Percentiles rank a stretch among this genome's conserved stretches.
Conservation (phyloP, 1,140 invertebrate species). For the Musca domestica region DNA sequence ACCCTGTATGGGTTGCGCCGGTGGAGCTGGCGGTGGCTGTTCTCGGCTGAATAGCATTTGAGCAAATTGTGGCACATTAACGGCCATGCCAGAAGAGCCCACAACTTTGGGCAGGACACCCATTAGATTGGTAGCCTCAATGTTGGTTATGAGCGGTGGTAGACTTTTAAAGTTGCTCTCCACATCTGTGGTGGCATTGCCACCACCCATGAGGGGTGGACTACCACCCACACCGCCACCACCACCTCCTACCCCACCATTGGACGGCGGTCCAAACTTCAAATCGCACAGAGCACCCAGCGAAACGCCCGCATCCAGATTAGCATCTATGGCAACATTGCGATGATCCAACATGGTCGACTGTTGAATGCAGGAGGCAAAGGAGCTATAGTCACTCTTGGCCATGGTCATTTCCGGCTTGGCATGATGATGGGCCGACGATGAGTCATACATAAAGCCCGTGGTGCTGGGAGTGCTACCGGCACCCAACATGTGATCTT, state of each 20-base stretch:
- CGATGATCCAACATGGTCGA: conserved; percentile 26
- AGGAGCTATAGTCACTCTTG: conserved; percentile 26
- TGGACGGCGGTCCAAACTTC: conserved; percentile 30
- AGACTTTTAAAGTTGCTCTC: conserved; percentile 23
- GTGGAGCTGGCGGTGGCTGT: not conserved
- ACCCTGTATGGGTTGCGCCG: conserved; percentile 4
- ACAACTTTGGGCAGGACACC: not conserved
- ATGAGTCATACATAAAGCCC: conserved; percentile 34
- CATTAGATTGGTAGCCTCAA: conserved; percentile 23
- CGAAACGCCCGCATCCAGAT: conserved; percentile 38
- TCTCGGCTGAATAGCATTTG: conserved; percentile 23
- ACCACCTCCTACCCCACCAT: too few species aligned
- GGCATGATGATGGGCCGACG: not conserved
- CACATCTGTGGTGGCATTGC: not conserved
- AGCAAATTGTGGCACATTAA: conserved; percentile 16
- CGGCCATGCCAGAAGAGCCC: not conserved
- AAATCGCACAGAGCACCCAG: conserved; percentile 44
- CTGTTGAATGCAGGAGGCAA: conserved; percentile 29
- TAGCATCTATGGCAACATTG: conserved; percentile 15
- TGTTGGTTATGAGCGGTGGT: conserved; percentile 18
- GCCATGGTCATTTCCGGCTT: conserved; percentile 14
- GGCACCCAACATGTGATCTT: conserved; percentile 49
- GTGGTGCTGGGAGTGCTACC: conserved; percentile 38
- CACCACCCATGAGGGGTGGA: not conserved
- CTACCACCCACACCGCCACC: too few species aligned